Conservation (phyloP, 2,888 invertebrate genomes). For the Cheilosia pagana region DNA sequence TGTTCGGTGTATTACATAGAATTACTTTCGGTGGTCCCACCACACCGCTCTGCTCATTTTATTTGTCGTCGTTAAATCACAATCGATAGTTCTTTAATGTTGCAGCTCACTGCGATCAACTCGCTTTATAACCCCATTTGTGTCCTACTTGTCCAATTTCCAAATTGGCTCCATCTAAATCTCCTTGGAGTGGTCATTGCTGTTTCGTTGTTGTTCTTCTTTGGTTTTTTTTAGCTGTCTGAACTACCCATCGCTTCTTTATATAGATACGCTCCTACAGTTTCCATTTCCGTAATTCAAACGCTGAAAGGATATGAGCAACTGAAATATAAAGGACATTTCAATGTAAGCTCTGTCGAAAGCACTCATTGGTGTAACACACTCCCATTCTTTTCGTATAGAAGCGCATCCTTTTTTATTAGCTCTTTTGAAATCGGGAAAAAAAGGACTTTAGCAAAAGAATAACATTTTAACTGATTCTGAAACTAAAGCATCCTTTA, state of each 20-base stretch:
- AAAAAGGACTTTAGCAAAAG: constrained; percentile 45
- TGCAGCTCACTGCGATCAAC: not conserved
- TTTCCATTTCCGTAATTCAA: constrained; percentile 40
- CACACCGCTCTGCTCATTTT: no score
- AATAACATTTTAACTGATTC: constrained; percentile 72
- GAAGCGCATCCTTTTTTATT: constrained; percentile 27
- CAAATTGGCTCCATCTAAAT: constrained; percentile 51
- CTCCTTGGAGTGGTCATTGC: constrained; percentile 4
- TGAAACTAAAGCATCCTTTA: constrained; percentile 66
- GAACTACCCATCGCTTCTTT: constrained; percentile 6
- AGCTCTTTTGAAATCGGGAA: constrained; percentile 47
- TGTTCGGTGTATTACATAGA: no score
- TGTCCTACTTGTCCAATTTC: constrained; percentile 55
- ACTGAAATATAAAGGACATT: constrained; percentile 49
- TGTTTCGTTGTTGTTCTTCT: not conserved
- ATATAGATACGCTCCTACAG: not conserved
- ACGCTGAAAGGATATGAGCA: constrained; percentile 22
- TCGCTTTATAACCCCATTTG: constrained; percentile 9
- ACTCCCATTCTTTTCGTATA: constrained; percentile 27
- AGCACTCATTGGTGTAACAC: constrained; percentile 43
- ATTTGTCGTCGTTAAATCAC: not conserved
- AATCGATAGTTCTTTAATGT: not conserved
- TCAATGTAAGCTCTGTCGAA: constrained; percentile 40
- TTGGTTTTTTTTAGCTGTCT: not conserved
- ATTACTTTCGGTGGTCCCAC: no score